Evolutionary conservation across 2,888 invertebrate species (phyloP).

Genomic region (Brachynemurus nebulosus): DNA sequence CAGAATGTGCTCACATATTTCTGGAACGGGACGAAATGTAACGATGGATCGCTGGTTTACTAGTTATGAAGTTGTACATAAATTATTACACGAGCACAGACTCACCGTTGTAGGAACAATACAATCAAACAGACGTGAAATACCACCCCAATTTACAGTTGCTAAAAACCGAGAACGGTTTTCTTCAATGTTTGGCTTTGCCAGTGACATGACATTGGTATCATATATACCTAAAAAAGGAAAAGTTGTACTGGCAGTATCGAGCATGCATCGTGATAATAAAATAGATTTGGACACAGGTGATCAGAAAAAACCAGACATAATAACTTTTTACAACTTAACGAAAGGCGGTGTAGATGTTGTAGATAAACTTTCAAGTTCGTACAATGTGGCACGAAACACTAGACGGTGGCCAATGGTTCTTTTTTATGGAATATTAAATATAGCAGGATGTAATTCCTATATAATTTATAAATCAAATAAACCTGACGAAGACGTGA

Average conservation of each 20-base stretch:
- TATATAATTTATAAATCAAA: constrained; percentile 13
- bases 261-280: constrained; percentile 13
- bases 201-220: constrained; percentile 8
- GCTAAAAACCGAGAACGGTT: neutral
- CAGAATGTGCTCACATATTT: constrained; percentile 12
- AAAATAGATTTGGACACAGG: constrained; percentile 12
- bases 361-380: constrained; percentile 16
- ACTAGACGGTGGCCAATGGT: constrained; percentile 19
- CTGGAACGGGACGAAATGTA: constrained; percentile 18
- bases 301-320: constrained; percentile 14
- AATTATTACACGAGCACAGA: constrained; percentile 11
- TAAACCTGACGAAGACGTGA: too few relatives aligned
- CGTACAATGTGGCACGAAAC: constrained; percentile 17
- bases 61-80: constrained; percentile 10
- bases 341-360: constrained; percentile 20
- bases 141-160: constrained; percentile 4
- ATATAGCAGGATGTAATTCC: constrained; percentile 18
- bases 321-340: constrained; percentile 16
- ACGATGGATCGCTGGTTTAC: constrained; percentile 21
- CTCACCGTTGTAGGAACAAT: constrained; percentile 14
- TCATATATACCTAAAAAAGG: constrained; percentile 13
- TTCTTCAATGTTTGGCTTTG: constrained; percentile 9
- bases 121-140: constrained; percentile 12
- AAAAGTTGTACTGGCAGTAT: constrained; percentile 13
- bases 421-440: constrained; percentile 18